A percentile compares a stretch with the other conserved stretches of the same genome.
Evolutionary conservation across 2,113 vertebrate species (phyloP).

Genomic region (Crotophaga sulcirostris): DNA sequence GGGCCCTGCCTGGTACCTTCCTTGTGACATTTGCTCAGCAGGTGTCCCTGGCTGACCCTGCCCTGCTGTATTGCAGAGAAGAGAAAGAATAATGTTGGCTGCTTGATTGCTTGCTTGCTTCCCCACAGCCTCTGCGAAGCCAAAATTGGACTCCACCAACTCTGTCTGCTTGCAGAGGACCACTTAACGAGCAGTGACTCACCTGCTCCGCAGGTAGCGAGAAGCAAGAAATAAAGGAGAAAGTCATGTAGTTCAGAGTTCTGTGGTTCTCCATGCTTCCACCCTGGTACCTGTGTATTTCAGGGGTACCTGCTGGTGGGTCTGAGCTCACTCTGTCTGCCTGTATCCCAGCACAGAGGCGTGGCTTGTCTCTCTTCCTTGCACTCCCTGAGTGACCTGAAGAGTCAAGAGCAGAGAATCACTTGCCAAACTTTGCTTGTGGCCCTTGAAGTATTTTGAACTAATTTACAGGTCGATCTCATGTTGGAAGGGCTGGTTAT

Average conservation of each 20-base stretch:
- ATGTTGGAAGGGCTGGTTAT: neutral
- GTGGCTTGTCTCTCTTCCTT: neutral
- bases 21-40: neutral
- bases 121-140: neutral
- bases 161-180: neutral
- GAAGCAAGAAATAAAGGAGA: neutral
- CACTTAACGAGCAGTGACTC: neutral
- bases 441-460: neutral
- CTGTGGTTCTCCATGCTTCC: neutral
- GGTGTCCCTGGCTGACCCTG: neutral
- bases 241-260: neutral
- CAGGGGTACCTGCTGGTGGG: neutral
- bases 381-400: neutral
- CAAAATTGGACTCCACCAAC: neutral
- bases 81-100: neutral
- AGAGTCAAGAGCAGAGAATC: neutral
- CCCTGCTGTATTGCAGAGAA: neutral
- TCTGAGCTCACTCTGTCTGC: neutral
- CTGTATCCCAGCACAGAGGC: neutral
- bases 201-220: neutral
- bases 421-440: neutral
- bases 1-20: neutral
- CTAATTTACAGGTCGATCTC: neutral
- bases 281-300: accelerated
- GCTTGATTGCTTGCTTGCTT: neutral